These are phyloP conservation scores for Meloidogyne chitwoodi DNA, from an alignment of 1,140 invertebrate genomes.

Conservation along the genomic window DNA sequence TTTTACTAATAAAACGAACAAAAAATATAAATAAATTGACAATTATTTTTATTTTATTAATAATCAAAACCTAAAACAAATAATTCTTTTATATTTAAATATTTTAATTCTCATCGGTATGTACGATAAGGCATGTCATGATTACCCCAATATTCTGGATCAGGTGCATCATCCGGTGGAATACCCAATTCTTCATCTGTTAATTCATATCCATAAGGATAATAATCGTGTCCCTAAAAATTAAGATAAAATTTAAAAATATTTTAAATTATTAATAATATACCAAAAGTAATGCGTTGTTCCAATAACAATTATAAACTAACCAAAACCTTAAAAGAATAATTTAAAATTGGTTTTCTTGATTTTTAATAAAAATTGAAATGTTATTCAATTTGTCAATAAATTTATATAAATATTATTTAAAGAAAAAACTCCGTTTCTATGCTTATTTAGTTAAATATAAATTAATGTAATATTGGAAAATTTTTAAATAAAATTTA, in stretches of 20 bases:
- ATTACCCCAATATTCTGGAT: conserved; percentile 60
- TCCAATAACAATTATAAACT: conserved; percentile 51
- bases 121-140: conserved; percentile 46
- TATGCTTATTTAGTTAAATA: too few relatives aligned
- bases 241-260: background rate
- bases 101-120: conserved; percentile 32
- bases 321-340: conserved; percentile 43
- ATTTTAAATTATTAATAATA: conserved; percentile 26
- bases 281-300: conserved; percentile 45
- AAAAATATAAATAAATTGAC: too few relatives aligned
- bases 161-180: conserved; percentile 50
- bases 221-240: conserved; percentile 55
- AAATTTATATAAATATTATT: too few relatives aligned
- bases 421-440: too few relatives aligned
- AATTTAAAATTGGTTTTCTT: background rate
- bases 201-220: conserved; percentile 54
- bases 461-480: too few relatives aligned
- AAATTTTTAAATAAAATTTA: too few relatives aligned
- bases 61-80: too few relatives aligned
- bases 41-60: too few relatives aligned
- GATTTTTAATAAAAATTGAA: background rate
- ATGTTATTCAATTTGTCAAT: too few relatives aligned
- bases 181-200: conserved; percentile 59
- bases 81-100: background rate
- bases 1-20: too few relatives aligned